Conservation (phyloP, 2,888 invertebrate genomes). For the Biston stratarius region DNA sequence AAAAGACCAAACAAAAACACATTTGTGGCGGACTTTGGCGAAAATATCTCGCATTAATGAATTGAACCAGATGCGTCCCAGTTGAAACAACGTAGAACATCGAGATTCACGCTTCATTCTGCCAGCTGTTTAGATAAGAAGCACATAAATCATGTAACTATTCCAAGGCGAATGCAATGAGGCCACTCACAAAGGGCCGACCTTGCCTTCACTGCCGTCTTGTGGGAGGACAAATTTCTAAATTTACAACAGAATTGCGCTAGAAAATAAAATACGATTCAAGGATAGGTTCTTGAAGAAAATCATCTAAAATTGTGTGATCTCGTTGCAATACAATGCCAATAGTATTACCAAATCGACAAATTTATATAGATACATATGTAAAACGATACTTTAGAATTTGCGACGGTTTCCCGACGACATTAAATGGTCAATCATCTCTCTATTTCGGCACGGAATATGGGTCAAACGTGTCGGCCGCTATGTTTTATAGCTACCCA, state of each 20-base stretch:
- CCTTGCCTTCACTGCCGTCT: conserved; percentile 76
- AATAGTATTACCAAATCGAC: conserved; percentile 28
- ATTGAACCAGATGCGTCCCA: conserved; percentile 48
- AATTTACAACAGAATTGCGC: conserved; percentile 23
- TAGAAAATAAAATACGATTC: conserved; percentile 13
- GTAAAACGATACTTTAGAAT: conserved; percentile 52
- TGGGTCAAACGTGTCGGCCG: conserved; percentile 73
- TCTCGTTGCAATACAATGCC: conserved; percentile 7
- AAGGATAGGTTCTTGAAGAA: conserved; percentile 15
- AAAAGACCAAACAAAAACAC: conserved; percentile 19
- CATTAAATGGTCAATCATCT: conserved; percentile 80
- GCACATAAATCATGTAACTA: conserved; percentile 80
- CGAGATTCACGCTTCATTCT: conserved; percentile 61
- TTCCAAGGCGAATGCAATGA: conserved; percentile 83
- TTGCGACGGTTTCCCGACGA: conserved; percentile 71
- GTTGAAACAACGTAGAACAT: conserved; percentile 50
- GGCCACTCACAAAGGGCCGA: conserved; percentile 80
- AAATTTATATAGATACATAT: conserved; percentile 13
- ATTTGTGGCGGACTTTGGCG: conserved; percentile 22
- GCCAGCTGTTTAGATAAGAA: conserved; percentile 73
- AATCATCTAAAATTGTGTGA: background rate
- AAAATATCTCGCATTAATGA: conserved; percentile 29
- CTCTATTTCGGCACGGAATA: conserved; percentile 63
- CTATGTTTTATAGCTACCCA: conserved; percentile 61
- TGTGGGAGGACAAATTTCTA: conserved; percentile 69